These are phyloP conservation scores for Enteromius paludinosus DNA, from an alignment of 2,797 vertebrate species.

Conservation along the genomic window DNA sequence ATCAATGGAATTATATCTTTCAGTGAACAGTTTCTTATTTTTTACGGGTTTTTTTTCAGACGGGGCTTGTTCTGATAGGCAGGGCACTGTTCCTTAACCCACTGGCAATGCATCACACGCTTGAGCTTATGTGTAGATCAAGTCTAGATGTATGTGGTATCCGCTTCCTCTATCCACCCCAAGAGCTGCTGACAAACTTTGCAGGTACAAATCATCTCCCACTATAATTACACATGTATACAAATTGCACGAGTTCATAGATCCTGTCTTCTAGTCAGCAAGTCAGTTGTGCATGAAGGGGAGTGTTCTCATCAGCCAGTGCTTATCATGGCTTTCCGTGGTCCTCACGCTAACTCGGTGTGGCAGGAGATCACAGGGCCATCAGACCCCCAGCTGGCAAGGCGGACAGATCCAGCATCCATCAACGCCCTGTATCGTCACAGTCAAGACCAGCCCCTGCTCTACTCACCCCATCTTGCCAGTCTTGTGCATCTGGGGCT, in stretches of 20 bases:
- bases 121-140: slow-evolving; percentile 71
- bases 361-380: slow-evolving; percentile 67
- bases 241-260: neutral
- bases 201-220: slow-evolving; percentile 65
- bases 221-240: slow-evolving; percentile 16
- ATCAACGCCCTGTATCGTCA: slow-evolving; percentile 52
- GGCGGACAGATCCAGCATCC: slow-evolving; percentile 49
- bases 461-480: slow-evolving; percentile 57
- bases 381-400: slow-evolving; percentile 57
- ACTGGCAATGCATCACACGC: slow-evolving; percentile 68
- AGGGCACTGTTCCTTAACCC: slow-evolving; percentile 68
- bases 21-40: neutral
- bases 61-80: slow-evolving; percentile 70
- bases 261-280: slow-evolving; percentile 63
- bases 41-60: slow-evolving; percentile 62
- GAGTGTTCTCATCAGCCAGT: slow-evolving; percentile 52
- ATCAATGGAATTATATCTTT: neutral
- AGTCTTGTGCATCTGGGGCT: slow-evolving; percentile 68
- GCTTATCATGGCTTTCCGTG: slow-evolving; percentile 71
- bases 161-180: slow-evolving; percentile 72
- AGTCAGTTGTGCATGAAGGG: slow-evolving; percentile 48
- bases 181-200: slow-evolving; percentile 61
- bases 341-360: slow-evolving; percentile 64
- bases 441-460: slow-evolving; percentile 51
- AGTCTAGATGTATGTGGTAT: slow-evolving; percentile 78